Evolutionary conservation across 2,888 invertebrate genomes (phyloP), one percentile per base, ranked within the genome.

Genomic region (Lasius fuliginosus): DNA sequence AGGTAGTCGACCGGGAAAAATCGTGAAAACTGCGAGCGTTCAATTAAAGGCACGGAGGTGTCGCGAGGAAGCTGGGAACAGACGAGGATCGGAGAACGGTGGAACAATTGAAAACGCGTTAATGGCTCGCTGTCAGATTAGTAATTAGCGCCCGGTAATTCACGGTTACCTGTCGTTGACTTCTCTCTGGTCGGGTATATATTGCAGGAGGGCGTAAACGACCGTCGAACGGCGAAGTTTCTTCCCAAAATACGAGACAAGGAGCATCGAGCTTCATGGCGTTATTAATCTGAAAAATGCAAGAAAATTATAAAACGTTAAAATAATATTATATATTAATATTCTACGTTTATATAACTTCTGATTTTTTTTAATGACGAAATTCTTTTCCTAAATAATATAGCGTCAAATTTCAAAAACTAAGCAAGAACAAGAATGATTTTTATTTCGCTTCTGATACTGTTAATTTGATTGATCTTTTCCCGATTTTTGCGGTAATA

Each of bases 51-150:
- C 62, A 64, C 33, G 40, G 49, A 23, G n/a, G 33, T 23, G 76
- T 77, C 40, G 79, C 49, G 49, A 53, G n/a, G 46, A 60, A 62
- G 0, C 6, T 46, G 73, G 49, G 5, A 40, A 76, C 33, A 46
- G 11, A 74, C 58, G 58, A 23, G 62, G 18, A 46, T n/a, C 27
- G 49, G 49, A 77, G 76, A 77, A 76, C 12, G 33, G 64, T 40
- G 40, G 76, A 23, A 82, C 77, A 79, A 82, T 82, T 76, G 82
- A 79, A 82, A 82, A 76, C 82, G 82, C 79, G 49, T 82, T 82
- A 74, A 65, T 82, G 56, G 79, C 64, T 79, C 53, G 36, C 62
- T 82, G 40, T 53, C 79, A 74, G 23, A 82, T 74, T 77, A 82
- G 77, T 82, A 76, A 82, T 82, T 82, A 76, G 30, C 76, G 53